Evolutionary conservation across 1,140 invertebrate species (phyloP), one percentile per base, ranked within the genome.

Genomic region (Epicauta chinensis): DNA sequence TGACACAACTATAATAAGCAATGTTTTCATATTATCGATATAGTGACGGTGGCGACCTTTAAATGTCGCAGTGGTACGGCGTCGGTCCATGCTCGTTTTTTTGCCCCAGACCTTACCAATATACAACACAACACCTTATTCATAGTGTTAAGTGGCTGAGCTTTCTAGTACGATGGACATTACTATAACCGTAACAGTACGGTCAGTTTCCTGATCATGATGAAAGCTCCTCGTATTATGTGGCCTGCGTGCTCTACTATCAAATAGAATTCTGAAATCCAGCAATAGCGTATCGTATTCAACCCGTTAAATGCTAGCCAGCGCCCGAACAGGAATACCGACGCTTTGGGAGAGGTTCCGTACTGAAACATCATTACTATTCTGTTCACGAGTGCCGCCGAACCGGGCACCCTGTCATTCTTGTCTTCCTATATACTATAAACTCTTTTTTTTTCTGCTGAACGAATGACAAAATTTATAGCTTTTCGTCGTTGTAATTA

Each of bases 401-500:
- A 65, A 60, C 57, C 60, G 56, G 60, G 57, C 58, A 54, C 56
- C 53, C 61, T 63, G 60, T 64, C 63, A 62, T 61, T 65, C 58
- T 58, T 65, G 61, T 65, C 63, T 65, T 60, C 61, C 60, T 63
- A 60, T 59, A 63, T 63, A 60, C 55, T 65, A 62, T 55, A 62
- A 55, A 60, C 60, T 55, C 61, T 54, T 12, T 23, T 23, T 23
- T 34, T 62, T 62, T 58, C 59, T 57, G 54, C 56, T 46, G 32
- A 42, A 59, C 55, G 56, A 65, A 65, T 62, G 60, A 63, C 61
- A 57, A 51, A 57, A 63, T 61, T 61, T 63, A 56, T 61, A 55
- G 59, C 60, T 55, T 59, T 61, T 60, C 47, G 36, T 56, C 42
- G 48, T 55, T 41, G 48, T 55, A 58, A 58, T 58, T 58, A 58